phyloP scores from a whole-genome alignment of 2,797 vertebrate species.

The Rhynchotus rufescens region DNA sequence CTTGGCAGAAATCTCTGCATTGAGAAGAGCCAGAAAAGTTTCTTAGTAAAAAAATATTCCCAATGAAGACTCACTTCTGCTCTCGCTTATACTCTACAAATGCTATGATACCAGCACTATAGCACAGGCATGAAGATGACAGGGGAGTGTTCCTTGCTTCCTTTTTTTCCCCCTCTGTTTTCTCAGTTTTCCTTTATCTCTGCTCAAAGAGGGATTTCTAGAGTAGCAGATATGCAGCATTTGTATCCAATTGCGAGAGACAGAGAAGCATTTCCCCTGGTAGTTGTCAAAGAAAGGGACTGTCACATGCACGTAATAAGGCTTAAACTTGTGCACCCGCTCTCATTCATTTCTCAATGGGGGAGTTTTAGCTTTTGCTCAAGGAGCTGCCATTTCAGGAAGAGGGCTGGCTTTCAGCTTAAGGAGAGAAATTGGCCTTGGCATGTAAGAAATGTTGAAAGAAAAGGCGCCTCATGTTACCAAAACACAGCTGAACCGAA shows the following conservation, averaged over 20 bases:
- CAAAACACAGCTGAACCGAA: constrained; percentile 21
- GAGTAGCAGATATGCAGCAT: background rate
- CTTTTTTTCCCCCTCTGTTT: background rate
- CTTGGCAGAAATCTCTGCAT: background rate
- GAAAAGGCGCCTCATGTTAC: background rate
- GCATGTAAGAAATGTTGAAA: background rate
- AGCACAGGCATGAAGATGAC: background rate
- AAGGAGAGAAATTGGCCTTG: constrained; percentile 2
- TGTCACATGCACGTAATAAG: background rate
- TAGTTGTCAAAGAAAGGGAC: constrained; percentile 5
- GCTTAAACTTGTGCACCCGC: background rate
- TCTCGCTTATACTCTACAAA: background rate
- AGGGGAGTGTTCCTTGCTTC: background rate
- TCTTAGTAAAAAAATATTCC: background rate
- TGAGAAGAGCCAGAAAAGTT: background rate
- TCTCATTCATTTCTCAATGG: constrained; percentile 16
- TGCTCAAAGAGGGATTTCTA: background rate
- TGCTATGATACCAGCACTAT: background rate
- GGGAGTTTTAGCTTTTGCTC: background rate
- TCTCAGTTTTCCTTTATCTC: background rate
- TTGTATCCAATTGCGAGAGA: background rate
- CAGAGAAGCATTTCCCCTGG: background rate
- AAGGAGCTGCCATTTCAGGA: background rate
- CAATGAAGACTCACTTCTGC: background rate
- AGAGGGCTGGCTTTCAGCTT: constrained; percentile 5